Percentiles rank a stretch among this genome's conserved stretches.
Conservation (phyloP, 2,113 vertebrate genomes). For the Cyanoderma ruficeps region DNA sequence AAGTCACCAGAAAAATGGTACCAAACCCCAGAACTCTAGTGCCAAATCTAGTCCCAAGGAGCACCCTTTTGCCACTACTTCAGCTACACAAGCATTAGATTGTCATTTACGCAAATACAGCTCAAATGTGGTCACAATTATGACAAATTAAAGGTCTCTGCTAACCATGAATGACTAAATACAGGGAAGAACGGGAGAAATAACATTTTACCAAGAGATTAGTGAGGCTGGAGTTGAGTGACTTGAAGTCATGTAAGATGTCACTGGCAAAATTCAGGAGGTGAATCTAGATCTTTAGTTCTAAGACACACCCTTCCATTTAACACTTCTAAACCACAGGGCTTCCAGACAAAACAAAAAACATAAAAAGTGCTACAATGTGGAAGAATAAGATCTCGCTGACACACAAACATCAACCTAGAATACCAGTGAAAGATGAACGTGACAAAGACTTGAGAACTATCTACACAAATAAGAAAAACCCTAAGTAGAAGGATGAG, state of each 20-base stretch:
- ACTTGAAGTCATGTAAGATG: neutral
- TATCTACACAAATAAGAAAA: neutral
- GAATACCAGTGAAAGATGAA: neutral
- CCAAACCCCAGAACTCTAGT: neutral
- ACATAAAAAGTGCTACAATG: neutral
- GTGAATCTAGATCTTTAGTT: neutral
- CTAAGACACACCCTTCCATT: neutral
- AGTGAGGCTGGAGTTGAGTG: neutral
- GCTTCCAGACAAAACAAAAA: neutral
- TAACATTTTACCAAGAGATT: neutral
- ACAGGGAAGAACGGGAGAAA: neutral
- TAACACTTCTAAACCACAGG: neutral
- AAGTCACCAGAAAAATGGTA: neutral
- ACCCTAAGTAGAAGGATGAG: neutral
- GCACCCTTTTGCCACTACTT: neutral
- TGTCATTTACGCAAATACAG: neutral
- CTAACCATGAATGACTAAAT: neutral
- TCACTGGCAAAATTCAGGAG: neutral
- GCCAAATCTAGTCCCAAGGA: neutral
- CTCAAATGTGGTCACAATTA: neutral
- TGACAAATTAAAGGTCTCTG: rapidly evolving
- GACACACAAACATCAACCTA: neutral
- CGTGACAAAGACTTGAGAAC: neutral
- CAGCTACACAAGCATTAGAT: neutral
- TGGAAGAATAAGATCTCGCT: neutral